These are phyloP conservation scores for Dasypolia templi DNA, from an alignment of 2,888 invertebrate species.

Conservation along the genomic window DNA sequence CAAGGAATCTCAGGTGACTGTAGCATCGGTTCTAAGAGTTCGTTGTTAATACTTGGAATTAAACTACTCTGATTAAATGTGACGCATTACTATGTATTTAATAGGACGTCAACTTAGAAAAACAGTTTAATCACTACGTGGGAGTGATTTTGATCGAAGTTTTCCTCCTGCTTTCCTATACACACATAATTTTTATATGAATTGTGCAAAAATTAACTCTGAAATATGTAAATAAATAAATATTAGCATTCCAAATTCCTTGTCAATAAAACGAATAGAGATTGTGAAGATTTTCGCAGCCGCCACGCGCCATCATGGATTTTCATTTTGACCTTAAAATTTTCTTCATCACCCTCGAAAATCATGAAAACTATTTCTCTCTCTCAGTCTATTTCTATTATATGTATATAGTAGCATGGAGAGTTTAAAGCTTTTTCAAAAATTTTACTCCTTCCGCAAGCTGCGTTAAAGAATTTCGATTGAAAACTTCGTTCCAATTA, in stretches of 20 bases:
- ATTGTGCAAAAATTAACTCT: neutral
- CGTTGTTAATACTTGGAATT: neutral
- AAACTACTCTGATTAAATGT: conserved; percentile 2
- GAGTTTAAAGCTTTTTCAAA: no score
- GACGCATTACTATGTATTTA: neutral
- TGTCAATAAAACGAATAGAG: conserved; percentile 37
- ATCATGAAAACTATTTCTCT: no score
- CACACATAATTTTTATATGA: neutral
- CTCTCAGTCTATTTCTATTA: no score
- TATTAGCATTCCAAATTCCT: conserved; percentile 29
- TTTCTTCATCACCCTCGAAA: no score
- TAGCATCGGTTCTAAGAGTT: conserved; percentile 26
- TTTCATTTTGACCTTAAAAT: no score
- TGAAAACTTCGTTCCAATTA: no score
- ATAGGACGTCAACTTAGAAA: neutral
- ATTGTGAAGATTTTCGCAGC: no score
- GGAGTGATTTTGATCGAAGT: neutral
- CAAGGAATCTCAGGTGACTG: conserved; percentile 22
- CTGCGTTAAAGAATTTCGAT: no score
- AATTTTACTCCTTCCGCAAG: no score
- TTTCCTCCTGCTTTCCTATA: neutral
- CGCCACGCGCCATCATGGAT: no score
- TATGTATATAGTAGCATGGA: no score
- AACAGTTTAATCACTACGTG: no score
- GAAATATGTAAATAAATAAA: conserved; percentile 24